Conservation (phyloP, 2,113 vertebrate genomes). For the Sinosuthora webbiana region DNA sequence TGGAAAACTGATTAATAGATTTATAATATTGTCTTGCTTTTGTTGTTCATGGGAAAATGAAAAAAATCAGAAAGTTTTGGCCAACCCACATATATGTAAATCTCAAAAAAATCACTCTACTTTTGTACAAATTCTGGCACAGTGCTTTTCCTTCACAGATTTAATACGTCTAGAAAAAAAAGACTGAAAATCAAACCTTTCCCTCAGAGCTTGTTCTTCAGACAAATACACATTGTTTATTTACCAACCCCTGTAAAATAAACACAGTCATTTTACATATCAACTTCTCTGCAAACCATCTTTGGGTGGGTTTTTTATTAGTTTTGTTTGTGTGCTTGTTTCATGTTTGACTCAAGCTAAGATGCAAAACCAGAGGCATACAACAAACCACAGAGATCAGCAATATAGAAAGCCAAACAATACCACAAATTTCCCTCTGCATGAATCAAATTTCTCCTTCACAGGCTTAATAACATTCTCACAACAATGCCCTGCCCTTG, state of each 20-base stretch:
- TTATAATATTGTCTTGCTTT: neutral
- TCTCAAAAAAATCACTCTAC: neutral
- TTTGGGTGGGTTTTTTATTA: neutral
- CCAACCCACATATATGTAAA: neutral
- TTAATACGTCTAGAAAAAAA: neutral
- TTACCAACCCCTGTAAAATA: neutral
- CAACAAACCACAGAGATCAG: neutral
- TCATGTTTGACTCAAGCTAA: neutral
- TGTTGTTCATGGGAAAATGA: neutral
- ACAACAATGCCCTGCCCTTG: neutral
- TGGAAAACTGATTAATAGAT: neutral
- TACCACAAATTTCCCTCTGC: neutral
- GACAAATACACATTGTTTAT: neutral
- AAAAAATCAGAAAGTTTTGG: neutral
- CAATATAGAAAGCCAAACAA: neutral
- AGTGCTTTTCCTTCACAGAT: neutral
- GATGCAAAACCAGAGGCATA: neutral
- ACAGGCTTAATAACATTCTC: neutral
- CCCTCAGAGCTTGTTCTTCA: neutral
- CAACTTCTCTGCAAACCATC: neutral
- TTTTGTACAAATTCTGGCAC: neutral
- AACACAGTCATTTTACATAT: neutral
- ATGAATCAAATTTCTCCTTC: neutral
- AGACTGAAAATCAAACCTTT: neutral
- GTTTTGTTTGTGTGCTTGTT: neutral